These are phyloP conservation scores for Hirudinaria manillensis DNA, from an alignment of 2,888 invertebrate species.

Conservation along the genomic window DNA sequence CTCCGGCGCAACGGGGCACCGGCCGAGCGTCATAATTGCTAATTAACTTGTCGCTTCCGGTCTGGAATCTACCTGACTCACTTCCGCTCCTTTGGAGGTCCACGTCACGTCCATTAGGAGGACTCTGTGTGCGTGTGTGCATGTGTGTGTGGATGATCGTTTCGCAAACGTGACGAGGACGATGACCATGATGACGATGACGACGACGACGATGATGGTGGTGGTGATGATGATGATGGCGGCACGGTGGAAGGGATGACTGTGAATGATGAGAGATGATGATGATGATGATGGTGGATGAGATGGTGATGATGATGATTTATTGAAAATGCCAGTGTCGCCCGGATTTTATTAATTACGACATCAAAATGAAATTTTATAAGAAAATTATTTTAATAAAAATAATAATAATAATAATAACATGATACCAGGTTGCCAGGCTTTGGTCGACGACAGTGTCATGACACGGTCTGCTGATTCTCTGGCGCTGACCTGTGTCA, in stretches of 20 bases:
- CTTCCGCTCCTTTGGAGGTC: neutral
- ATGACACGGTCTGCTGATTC: too few relatives aligned
- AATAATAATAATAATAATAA: too few relatives aligned
- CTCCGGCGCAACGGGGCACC: neutral
- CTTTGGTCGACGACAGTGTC: too few relatives aligned
- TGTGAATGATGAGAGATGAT: too few relatives aligned
- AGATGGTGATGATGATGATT: too few relatives aligned
- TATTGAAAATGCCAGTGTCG: too few relatives aligned
- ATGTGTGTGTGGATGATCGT: neutral
- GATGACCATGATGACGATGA: constrained; percentile 20
- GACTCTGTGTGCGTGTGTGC: neutral
- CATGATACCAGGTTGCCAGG: too few relatives aligned
- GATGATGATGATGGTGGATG: constrained; percentile 15
- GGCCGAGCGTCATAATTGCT: constrained; percentile 6
- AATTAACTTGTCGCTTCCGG: constrained; percentile 10
- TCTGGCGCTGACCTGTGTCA: too few relatives aligned
- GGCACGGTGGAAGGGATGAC: neutral
- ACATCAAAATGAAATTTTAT: too few relatives aligned
- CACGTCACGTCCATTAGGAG: neutral
- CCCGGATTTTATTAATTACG: too few relatives aligned
- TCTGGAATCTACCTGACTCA: neutral
- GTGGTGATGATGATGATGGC: constrained; percentile 8
- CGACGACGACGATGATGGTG: constrained; percentile 15
- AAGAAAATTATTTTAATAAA: too few relatives aligned
- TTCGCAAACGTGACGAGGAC: neutral